Evolutionary conservation across 2,888 invertebrate species (phyloP).

Genomic region (Amiota communis): DNA sequence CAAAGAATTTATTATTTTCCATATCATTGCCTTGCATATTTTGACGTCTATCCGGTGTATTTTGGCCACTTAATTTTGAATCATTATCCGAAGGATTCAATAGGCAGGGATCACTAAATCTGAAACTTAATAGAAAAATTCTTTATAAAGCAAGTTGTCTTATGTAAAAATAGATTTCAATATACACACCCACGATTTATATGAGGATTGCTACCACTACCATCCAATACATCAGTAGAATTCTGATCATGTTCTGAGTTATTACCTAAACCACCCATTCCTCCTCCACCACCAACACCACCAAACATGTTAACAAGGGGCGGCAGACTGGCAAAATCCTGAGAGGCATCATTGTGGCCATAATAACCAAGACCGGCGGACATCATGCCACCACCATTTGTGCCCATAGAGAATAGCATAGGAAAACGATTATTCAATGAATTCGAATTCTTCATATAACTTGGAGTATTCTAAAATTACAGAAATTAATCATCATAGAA

Average conservation of each 20-base stretch:
- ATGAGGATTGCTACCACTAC: constrained; percentile 71
- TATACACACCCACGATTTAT: constrained; percentile 65
- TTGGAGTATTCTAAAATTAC: constrained; percentile 53
- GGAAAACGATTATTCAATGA: constrained; percentile 66
- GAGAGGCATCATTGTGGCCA: constrained; percentile 63
- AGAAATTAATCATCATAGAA: constrained; percentile 6
- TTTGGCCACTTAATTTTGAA: constrained; percentile 71
- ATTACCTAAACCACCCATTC: background rate
- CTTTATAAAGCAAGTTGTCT: background rate
- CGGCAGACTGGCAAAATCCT: constrained; percentile 81
- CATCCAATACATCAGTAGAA: constrained; percentile 70
- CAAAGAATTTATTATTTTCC: constrained; percentile 71
- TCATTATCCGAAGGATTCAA: constrained; percentile 72
- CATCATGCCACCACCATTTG: constrained; percentile 46
- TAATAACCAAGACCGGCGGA: constrained; percentile 52
- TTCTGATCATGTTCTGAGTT: constrained; percentile 69
- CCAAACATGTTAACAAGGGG: constrained; percentile 77
- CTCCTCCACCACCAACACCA: constrained; percentile 22
- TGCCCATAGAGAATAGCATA: constrained; percentile 60
- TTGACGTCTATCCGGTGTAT: constrained; percentile 67
- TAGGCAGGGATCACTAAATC: constrained; percentile 73
- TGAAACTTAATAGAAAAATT: constrained; percentile 57
- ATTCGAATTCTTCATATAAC: constrained; percentile 62
- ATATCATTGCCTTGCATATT: constrained; percentile 55
- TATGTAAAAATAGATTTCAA: background rate